Base-by-base conservation (phyloP, 2,797 vertebrate species). In the Sebastes nivosus region DNA sequence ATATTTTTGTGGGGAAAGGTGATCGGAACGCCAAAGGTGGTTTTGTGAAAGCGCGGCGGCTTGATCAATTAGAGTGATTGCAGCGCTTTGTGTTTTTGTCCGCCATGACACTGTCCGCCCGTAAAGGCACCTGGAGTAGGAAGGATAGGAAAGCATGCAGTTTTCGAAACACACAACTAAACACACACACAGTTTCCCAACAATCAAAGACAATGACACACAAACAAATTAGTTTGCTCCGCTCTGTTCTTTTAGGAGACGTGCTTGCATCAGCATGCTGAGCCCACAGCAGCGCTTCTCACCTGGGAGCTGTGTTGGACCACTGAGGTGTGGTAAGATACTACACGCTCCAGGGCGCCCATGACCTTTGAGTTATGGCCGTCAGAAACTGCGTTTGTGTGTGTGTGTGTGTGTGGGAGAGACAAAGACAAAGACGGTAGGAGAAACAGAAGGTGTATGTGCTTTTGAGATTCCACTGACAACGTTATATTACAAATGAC, bases 281-380 rank as follows among this genome's bases (percentile, higher is more conserved):
- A 93, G 91, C 89, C 88, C 91, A 90, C 91, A 90, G 90, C 92
- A 90, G 92, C 90, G 82, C 72, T 38, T 52, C 89, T 89, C 93
- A 95, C 94, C 93, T 93, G 93, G 93, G 93, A 94, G 84, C 78
- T 84, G 90, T 87, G 89, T 87, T 84, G 88, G 93, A 91, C 92
- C 90, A 91, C 89, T 92, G 92, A 93, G 91, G 91, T 95, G 93
- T 94, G 91, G 83, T 90, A 88, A 91, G 93, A 92, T 93, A 91
- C 92, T 88, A 87, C 88, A 91, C 80, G 91, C 93, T 92, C 81
- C 91, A 89, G 93, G 93, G 92, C 88, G 0, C 75, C 76, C 54
- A 7, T 94, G 94, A 94, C 94, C 94, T 95, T 95, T 94, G 91
- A 91, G 90, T 92, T 88, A 87, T 79, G 90, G 91, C 85, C 86